Base-by-base conservation (phyloP, 2,888 invertebrate species). In the Steinernema hermaphroditum region DNA sequence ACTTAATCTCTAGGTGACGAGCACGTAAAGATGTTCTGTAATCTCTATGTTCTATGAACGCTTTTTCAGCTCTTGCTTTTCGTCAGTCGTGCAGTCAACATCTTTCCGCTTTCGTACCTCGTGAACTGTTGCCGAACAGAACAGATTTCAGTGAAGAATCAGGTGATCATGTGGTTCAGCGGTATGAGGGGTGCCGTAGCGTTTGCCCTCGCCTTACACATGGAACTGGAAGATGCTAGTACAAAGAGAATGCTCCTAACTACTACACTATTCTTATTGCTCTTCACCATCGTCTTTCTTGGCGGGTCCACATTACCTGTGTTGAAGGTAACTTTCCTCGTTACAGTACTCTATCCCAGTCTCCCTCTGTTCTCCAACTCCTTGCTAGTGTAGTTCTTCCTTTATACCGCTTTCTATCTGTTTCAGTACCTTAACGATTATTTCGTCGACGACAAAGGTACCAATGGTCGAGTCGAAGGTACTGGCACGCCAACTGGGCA, bases 251-350 rank as follows among this genome's bases (percentile, higher is more conserved):
- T 98, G 27, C 93, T 98, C 73, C 95, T 98, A 73, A 97, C 98
- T 0, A 95, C 96, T 0, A 98, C 97, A 0, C 90, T 98, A n/a
- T 95, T 96, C 78, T 94, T 97, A 80, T 96, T 98, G 6, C 89
- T 98, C 68, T 94, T 97, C 83, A 97, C 97, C 0, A 95, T 96
- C 0, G 89, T 98, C 46, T 91, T 95, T 86, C 92, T 98, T 82
- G 98, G 98, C 43, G 98, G 98, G 1, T 93, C 95, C 9, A 97
- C 98, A 0, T 94, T 97, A 94, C 97, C 98, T 0, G 88, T 98
- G 76, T 89, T 98, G 83, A 96, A 96, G 82, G 86, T 88, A 68
- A 16, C 29, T 54, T 68, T 29, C 44, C 22, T 32, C 43, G 32
- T 43, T 37, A 37, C 72, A 2, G 19, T 37, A 4, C 75, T 27